phyloP scores from a whole-genome alignment of 2,797 vertebrate genomes.

The Pangasius krempfi region DNA sequence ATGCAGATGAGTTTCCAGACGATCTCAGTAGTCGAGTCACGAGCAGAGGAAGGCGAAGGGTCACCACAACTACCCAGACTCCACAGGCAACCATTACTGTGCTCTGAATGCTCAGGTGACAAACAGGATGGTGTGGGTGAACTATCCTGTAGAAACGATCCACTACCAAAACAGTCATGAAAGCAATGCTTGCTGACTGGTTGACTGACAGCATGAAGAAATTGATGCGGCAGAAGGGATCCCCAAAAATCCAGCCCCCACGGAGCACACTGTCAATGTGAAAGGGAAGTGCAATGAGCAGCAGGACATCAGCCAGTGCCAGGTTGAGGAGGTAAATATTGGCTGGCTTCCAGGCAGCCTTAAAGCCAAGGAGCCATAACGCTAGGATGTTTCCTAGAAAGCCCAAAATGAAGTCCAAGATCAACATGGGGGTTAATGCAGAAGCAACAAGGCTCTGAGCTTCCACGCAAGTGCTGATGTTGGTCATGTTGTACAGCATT shows the following conservation, averaged over 20 bases:
- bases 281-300: constrained; percentile 74
- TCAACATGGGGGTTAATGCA: constrained; percentile 66
- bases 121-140: constrained; percentile 69
- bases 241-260: constrained; percentile 63
- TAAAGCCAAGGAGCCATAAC: constrained; percentile 75
- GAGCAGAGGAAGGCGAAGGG: constrained; percentile 70
- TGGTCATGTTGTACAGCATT: constrained; percentile 43
- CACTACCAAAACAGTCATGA: constrained; percentile 72
- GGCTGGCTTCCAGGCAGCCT: constrained; percentile 69
- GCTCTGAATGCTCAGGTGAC: constrained; percentile 46
- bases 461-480: constrained; percentile 45
- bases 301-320: constrained; percentile 74
- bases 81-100: constrained; percentile 35
- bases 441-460: not conserved
- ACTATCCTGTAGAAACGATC: constrained; percentile 79
- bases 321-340: constrained; percentile 73
- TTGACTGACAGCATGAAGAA: constrained; percentile 76
- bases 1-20: constrained; percentile 35
- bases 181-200: constrained; percentile 71
- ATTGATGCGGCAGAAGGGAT: constrained; percentile 64
- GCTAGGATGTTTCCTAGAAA: constrained; percentile 66
- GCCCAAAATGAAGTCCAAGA: constrained; percentile 74
- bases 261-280: constrained; percentile 64
- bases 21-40: constrained; percentile 45
- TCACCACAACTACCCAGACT: constrained; percentile 68